Evolutionary conservation across 2,888 invertebrate species (phyloP).

Genomic region (Dynastes tityus): DNA sequence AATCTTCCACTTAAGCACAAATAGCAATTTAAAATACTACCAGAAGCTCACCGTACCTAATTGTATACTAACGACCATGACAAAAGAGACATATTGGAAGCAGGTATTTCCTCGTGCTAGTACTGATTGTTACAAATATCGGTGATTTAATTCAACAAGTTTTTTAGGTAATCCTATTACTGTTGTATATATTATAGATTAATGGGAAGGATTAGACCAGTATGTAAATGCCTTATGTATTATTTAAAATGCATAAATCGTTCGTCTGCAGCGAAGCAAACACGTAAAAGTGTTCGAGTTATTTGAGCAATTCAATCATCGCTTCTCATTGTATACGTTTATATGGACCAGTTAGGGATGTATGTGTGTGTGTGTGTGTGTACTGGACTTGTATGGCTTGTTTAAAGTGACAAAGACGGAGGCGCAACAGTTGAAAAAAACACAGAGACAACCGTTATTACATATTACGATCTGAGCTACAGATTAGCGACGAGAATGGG

Average conservation of each 20-base stretch:
- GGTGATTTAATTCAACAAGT: constrained; percentile 40
- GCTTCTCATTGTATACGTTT: background rate
- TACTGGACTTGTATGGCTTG: background rate
- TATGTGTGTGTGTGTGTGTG: constrained; percentile 18
- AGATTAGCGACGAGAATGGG: constrained; percentile 20
- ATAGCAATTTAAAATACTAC: background rate
- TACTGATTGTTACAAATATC: constrained; percentile 42
- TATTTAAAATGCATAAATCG: constrained; percentile 42
- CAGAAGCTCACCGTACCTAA: background rate
- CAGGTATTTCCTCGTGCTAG: constrained; percentile 25
- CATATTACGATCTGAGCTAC: constrained; percentile 29
- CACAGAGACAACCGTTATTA: constrained; percentile 38
- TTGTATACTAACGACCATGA: constrained; percentile 25
- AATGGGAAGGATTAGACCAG: constrained; percentile 38
- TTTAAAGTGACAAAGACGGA: constrained; percentile 16
- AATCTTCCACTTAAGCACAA: background rate
- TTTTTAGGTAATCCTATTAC: constrained; percentile 44
- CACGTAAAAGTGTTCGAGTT: constrained; percentile 30
- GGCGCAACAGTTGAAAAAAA: constrained; percentile 11
- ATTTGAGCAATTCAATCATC: constrained; percentile 15
- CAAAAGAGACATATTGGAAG: constrained; percentile 20
- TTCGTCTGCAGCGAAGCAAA: constrained; percentile 18
- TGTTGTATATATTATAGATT: constrained; percentile 46
- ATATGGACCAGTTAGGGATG: constrained; percentile 36
- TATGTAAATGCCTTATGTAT: constrained; percentile 45